These are phyloP conservation scores for Apotomis capreana DNA, from an alignment of 2,888 invertebrate species.

Conservation along the genomic window DNA sequence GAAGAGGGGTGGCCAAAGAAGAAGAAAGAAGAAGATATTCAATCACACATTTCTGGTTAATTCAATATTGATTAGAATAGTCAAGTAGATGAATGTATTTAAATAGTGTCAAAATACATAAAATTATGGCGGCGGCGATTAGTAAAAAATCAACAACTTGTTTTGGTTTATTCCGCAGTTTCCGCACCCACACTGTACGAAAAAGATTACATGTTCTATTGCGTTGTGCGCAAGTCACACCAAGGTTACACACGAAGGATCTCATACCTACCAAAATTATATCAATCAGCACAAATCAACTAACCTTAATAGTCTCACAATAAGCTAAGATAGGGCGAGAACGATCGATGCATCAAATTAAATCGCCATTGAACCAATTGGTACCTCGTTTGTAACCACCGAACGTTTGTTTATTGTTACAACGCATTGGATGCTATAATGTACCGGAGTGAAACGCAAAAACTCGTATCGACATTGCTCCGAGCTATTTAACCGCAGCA, in stretches of 20 bases:
- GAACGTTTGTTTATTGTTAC: conserved; percentile 43
- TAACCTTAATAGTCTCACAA: conserved; percentile 42
- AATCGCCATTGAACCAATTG: conserved; percentile 72
- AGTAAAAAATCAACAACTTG: neutral
- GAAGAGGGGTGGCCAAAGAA: too few species aligned
- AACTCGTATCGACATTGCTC: conserved; percentile 43
- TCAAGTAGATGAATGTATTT: too few species aligned
- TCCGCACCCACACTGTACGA: conserved; percentile 15
- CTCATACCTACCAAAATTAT: conserved; percentile 12
- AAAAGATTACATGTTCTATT: neutral
- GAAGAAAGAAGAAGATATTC: too few species aligned
- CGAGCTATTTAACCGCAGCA: conserved; percentile 41
- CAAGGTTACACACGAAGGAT: conserved; percentile 11
- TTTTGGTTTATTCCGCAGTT: conserved; percentile 18
- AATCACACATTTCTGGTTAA: too few species aligned
- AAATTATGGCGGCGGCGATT: too few species aligned
- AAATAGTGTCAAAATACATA: too few species aligned
- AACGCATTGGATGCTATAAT: conserved; percentile 47
- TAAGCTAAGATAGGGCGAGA: conserved; percentile 50
- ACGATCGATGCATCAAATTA: conserved; percentile 64
- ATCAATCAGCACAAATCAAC: conserved; percentile 37
- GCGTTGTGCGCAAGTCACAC: neutral
- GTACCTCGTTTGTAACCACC: conserved; percentile 50
- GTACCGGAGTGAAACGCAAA: conserved; percentile 45
- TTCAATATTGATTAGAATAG: too few species aligned